These are phyloP conservation scores for Tinamus major DNA, from an alignment of 2,797 vertebrate genomes.

Conservation along the genomic window DNA sequence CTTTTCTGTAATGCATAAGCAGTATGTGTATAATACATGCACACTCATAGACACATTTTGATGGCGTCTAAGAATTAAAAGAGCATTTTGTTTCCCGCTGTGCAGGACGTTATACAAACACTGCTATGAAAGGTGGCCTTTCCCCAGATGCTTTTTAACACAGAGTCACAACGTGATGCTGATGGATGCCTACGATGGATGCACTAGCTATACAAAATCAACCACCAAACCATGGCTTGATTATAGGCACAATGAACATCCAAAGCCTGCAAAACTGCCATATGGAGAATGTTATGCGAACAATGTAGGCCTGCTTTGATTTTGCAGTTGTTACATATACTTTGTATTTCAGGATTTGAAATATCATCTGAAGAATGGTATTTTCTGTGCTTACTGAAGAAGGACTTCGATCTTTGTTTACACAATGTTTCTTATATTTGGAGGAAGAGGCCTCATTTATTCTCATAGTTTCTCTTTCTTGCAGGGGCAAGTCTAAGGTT, in stretches of 20 bases:
- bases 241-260: neutral
- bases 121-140: neutral
- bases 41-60: neutral
- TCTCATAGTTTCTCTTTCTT: neutral
- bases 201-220: neutral
- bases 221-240: neutral
- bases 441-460: accelerated
- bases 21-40: neutral
- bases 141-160: neutral
- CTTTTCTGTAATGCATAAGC: neutral
- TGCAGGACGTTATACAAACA: neutral
- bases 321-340: neutral
- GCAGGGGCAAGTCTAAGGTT: neutral
- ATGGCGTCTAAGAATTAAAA: neutral
- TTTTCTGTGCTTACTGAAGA: neutral
- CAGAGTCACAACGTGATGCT: neutral
- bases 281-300: neutral
- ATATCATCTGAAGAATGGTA: neutral
- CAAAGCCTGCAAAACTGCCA: neutral
- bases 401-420: neutral
- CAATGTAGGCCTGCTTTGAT: neutral
- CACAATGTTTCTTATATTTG: accelerated
- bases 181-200: neutral
- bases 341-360: neutral
- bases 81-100: neutral